phyloP scores from a whole-genome alignment of 2,888 invertebrate species.

The Apomyelois bistriatella region DNA sequence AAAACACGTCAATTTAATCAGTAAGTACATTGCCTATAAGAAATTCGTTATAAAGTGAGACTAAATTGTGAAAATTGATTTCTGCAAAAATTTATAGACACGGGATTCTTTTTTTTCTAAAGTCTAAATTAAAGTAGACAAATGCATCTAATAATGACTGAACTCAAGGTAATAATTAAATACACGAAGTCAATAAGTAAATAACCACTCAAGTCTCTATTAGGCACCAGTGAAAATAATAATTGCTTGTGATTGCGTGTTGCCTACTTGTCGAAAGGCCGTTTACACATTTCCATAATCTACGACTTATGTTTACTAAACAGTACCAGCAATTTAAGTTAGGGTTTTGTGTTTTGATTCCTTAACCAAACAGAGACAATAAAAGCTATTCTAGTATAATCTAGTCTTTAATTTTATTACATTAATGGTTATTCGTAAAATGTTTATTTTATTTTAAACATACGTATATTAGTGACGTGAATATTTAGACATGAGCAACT shows the following conservation, averaged over 20 bases:
- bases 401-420: too few species aligned
- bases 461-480: too few species aligned
- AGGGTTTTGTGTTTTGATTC: too few species aligned
- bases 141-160: neutral
- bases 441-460: too few species aligned
- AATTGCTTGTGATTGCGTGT: neutral
- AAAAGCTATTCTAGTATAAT: too few species aligned
- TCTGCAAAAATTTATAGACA: too few species aligned
- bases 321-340: neutral
- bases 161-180: neutral
- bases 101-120: too few species aligned
- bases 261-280: neutral
- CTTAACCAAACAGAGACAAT: too few species aligned
- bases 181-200: neutral
- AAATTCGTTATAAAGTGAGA: too few species aligned
- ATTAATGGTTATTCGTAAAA: too few species aligned
- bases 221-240: constrained; percentile 1
- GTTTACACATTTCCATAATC: neutral
- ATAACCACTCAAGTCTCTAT: neutral
- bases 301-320: neutral
- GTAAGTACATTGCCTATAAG: neutral
- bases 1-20: neutral
- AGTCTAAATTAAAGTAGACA: neutral
- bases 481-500: too few species aligned
- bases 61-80: too few species aligned